A percentile compares a stretch with the other conserved stretches of the same genome.
phyloP scores from a whole-genome alignment of 2,888 invertebrate species.

The Eledone cirrhosa region DNA sequence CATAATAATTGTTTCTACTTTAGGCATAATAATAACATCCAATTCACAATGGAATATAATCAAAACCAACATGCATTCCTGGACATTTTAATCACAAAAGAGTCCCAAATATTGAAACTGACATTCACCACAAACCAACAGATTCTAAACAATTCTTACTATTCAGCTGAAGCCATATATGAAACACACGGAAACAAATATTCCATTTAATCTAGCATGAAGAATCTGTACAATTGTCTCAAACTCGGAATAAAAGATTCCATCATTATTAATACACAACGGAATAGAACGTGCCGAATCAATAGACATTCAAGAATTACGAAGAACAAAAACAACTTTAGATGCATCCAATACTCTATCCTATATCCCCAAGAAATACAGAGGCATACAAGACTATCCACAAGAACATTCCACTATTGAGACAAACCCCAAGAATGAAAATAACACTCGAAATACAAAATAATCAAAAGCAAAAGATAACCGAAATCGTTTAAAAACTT shows the following conservation, averaged over 20 bases:
- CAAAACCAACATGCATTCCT: not conserved
- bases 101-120: not conserved
- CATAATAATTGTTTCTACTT: too few species aligned
- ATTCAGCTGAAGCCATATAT: too few species aligned
- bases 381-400: too few species aligned
- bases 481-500: not conserved
- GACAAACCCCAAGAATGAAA: not conserved
- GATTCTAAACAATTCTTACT: not conserved
- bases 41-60: not conserved
- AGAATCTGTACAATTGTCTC: not conserved
- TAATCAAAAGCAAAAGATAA: not conserved
- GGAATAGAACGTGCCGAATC: not conserved
- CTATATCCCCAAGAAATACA: too few species aligned
- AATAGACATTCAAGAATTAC: not conserved
- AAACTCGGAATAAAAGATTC: not conserved
- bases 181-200: not conserved
- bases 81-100: not conserved
- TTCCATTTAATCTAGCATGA: not conserved
- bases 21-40: too few species aligned
- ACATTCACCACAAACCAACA: too few species aligned
- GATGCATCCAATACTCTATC: too few species aligned
- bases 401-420: not conserved
- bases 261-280: not conserved
- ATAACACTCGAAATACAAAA: not conserved
- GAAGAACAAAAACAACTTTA: too few species aligned